Percentiles rank a stretch among this genome's conserved stretches.
phyloP scores from a whole-genome alignment of 1,140 invertebrate species.

The Geopemphigus sp. region DNA sequence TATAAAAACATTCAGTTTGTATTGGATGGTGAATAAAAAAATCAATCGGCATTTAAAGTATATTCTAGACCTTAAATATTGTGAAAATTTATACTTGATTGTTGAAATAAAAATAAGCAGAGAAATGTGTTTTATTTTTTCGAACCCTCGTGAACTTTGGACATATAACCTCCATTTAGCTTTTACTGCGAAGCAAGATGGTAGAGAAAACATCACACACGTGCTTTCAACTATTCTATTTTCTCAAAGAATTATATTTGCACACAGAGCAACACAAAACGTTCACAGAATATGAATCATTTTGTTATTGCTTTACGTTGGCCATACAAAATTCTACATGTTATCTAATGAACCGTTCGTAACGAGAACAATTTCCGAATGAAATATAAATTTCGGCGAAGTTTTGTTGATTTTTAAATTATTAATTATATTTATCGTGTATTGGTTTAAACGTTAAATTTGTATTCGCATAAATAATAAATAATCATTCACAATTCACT shows the following conservation, averaged over 20 bases:
- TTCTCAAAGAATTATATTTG: constrained; percentile 45
- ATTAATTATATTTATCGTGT: neutral
- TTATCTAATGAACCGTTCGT: constrained; percentile 13
- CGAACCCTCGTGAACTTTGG: neutral
- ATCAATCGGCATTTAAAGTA: constrained; percentile 8
- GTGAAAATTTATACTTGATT: neutral
- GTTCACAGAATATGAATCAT: constrained; percentile 42
- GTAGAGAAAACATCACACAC: constrained; percentile 28
- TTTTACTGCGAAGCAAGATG: neutral
- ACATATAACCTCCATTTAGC: constrained; percentile 20
- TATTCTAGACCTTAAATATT: neutral
- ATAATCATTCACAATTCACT: too few species aligned
- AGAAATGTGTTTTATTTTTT: constrained; percentile 10
- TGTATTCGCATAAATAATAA: too few species aligned
- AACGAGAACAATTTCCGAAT: constrained; percentile 1
- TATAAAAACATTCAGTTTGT: neutral
- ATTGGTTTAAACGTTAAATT: too few species aligned
- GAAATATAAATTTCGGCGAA: neutral
- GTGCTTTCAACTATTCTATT: constrained; percentile 41
- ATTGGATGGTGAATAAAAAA: constrained; percentile 4
- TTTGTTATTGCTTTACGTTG: constrained; percentile 16
- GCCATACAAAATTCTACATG: neutral
- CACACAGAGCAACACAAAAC: constrained; percentile 12
- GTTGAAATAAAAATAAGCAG: neutral
- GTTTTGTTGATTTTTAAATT: neutral